Conservation (phyloP, 2,888 invertebrate species). For the Periphyllus acericola region DNA sequence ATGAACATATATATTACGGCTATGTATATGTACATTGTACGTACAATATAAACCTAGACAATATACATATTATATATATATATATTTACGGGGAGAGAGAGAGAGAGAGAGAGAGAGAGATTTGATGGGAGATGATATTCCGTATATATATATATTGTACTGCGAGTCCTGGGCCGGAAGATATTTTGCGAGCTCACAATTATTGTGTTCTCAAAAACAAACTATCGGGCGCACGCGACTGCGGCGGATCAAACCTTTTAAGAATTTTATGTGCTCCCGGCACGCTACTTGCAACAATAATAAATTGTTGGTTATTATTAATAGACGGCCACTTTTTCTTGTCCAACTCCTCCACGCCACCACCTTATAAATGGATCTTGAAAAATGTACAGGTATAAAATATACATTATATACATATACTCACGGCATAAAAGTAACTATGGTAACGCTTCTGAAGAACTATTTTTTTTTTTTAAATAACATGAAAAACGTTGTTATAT, state of each 20-base stretch:
- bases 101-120: neutral
- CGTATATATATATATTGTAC: too few species aligned
- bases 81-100: neutral
- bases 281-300: constrained; percentile 10
- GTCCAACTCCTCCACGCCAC: constrained; percentile 3
- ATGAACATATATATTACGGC: too few species aligned
- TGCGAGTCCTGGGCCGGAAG: neutral
- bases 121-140: neutral
- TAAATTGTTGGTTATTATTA: constrained; percentile 44
- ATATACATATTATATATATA: too few species aligned
- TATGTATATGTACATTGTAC: too few species aligned
- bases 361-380: constrained; percentile 18
- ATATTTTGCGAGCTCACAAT: neutral
- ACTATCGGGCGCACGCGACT: constrained; percentile 31
- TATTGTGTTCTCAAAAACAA: constrained; percentile 19
- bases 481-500: neutral
- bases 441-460: neutral
- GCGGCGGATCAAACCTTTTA: constrained; percentile 28
- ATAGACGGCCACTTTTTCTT: constrained; percentile 30
- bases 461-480: neutral
- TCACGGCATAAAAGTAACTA: neutral
- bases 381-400: neutral
- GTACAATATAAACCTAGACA: too few species aligned
- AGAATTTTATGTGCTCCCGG: constrained; percentile 21
- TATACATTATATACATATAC: neutral